Base-by-base conservation (phyloP, 1,140 invertebrate genomes). In the Saccostrea echinata region DNA sequence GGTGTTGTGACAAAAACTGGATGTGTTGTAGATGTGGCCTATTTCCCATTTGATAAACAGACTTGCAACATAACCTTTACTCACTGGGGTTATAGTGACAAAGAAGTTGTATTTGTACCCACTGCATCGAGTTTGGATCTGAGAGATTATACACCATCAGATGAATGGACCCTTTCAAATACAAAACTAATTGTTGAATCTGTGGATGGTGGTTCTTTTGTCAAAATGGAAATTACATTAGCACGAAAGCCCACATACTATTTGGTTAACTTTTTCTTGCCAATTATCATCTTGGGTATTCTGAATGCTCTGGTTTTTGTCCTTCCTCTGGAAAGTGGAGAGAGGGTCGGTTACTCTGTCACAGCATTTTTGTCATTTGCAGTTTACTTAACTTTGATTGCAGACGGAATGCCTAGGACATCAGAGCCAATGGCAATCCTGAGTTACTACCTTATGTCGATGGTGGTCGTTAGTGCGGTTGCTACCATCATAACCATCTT, bases 291-390 rank as follows among this genome's bases (percentile, higher is more conserved):
- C 94, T 94, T 96, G 92, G 96, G 95, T 0, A 92, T 94, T 18
- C 92, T 96, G 9, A 96, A 96, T 18, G 94, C 96, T 13, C 92
- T 96, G 8, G 96, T 96, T n/a, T 96, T 96, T 93, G 96, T 95
- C 90, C 92, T 96, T 68, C 96, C 96, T 8, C 95, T 96, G 0
- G 96, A 96, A 88, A 95, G 95, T 12, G 96, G 96, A 0, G 96
- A 96, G 90, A 95, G 96, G 90, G 95, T 96, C 57, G 94, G 95
- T 9, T 94, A 96, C 27, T 95, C 96, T 30, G 92, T 96, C 33
- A 96, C 96, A 8, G 95, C 96, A 3, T 93, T 96, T 3, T 92
- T 96, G 24, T 95, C 96, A 8, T 96, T 96, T 90, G 95, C 95
- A 80, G 96, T 96, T 24, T 96, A 96, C 91, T 95, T 96, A 94